phyloP scores from a whole-genome alignment of 1,140 invertebrate genomes.

The Euwallacea similis region DNA sequence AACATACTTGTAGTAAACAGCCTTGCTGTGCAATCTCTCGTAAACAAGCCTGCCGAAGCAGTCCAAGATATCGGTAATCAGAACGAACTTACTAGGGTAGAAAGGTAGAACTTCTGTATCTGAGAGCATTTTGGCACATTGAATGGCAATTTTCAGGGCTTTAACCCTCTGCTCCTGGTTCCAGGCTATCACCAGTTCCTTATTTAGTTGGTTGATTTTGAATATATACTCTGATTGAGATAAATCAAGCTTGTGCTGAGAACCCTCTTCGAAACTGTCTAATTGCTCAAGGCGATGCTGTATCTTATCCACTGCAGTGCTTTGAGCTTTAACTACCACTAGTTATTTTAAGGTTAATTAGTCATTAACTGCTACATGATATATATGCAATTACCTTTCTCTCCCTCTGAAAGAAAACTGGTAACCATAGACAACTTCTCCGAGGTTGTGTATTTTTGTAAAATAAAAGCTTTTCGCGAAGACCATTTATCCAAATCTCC shows the following conservation, averaged over 20 bases:
- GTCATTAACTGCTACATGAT: slow-evolving; percentile 5
- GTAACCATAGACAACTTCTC: slow-evolving; percentile 88
- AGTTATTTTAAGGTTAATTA: slow-evolving; percentile 46
- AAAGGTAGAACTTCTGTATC: slow-evolving; percentile 89
- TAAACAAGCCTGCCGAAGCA: slow-evolving; percentile 93
- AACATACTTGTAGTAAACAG: slow-evolving; percentile 49
- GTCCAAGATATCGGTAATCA: slow-evolving; percentile 94
- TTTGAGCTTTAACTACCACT: slow-evolving; percentile 78
- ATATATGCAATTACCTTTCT: slow-evolving; percentile 66
- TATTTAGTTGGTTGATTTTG: slow-evolving; percentile 86
- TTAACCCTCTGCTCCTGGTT: slow-evolving; percentile 92
- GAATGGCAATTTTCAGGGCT: slow-evolving; percentile 94
- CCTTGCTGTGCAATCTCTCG: slow-evolving; percentile 80
- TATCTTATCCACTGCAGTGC: slow-evolving; percentile 84
- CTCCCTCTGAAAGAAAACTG: slow-evolving; percentile 78
- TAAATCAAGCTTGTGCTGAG: slow-evolving; percentile 83
- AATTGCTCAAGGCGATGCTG: slow-evolving; percentile 89
- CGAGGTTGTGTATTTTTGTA: slow-evolving; percentile 88
- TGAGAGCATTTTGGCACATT: slow-evolving; percentile 90
- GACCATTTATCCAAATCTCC: slow-evolving; percentile 63
- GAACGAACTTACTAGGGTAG: slow-evolving; percentile 97
- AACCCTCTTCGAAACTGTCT: slow-evolving; percentile 92
- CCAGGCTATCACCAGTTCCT: slow-evolving; percentile 87
- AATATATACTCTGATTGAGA: slow-evolving; percentile 90
- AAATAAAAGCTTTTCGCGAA: slow-evolving; percentile 68